These are phyloP conservation scores for Acrossocheilus wenchowensis DNA, from an alignment of 2,797 vertebrate genomes.

Conservation along the genomic window DNA sequence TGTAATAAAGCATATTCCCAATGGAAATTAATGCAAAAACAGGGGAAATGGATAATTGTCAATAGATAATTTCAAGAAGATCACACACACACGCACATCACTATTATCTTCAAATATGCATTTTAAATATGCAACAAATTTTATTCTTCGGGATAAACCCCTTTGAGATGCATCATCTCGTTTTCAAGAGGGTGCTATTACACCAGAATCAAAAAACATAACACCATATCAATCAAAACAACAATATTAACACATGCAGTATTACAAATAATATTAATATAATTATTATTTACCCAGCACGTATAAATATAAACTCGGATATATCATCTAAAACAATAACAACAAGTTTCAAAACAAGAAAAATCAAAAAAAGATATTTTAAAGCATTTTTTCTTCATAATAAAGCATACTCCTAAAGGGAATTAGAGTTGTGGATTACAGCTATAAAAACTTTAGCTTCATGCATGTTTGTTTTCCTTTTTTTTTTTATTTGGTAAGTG, in stretches of 20 bases:
- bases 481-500: neutral
- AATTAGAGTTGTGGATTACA: neutral
- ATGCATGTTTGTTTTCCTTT: neutral
- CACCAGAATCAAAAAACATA: too few relatives aligned
- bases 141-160: too few relatives aligned
- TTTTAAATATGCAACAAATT: neutral
- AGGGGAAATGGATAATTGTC: neutral
- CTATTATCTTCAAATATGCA: neutral
- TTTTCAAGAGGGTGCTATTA: too few relatives aligned
- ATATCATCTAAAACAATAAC: too few relatives aligned
- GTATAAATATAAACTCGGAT: too few relatives aligned
- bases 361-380: neutral
- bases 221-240: too few relatives aligned
- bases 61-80: neutral
- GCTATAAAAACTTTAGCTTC: neutral
- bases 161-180: too few relatives aligned
- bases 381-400: neutral
- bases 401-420: neutral
- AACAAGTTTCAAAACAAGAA: too few relatives aligned
- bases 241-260: too few relatives aligned
- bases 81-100: too few relatives aligned
- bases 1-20: neutral
- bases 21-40: neutral
- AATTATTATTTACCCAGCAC: too few relatives aligned
- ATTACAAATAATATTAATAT: too few relatives aligned